Evolutionary conservation across 2,113 vertebrate genomes (phyloP), one percentile per base, ranked within the genome.

Genomic region (Mirounga angustirostris): DNA sequence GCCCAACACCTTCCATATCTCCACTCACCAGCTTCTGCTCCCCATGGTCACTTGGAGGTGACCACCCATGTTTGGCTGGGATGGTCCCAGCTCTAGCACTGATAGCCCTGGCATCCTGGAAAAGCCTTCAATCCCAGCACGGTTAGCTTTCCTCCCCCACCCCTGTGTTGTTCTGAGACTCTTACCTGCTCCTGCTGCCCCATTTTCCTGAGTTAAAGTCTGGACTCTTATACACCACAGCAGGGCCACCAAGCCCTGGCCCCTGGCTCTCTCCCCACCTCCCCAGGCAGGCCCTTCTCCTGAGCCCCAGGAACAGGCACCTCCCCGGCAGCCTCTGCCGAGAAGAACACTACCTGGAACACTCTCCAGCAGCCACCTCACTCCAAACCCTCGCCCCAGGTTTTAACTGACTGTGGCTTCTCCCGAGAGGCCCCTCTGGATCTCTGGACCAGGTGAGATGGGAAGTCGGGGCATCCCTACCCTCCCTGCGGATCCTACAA

Each of bases 1-100:
- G 21, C 22, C 58, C 50, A 2, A 4, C 40, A 40, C 8, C 19
- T 33, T 40, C 50, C 26, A 1, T 9, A 3, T 59, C 6, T 7
- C 40, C n/a, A 12, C 40, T 19, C 15, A 1, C 43, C 26, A 61
- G 10, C 4, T 19, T 0, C 1, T 33, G 12, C n/a, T 14, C n/a
- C 33, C 43, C 28, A 0, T 0, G 2, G 26, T 56, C 43, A 43
- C 65, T 11, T 0, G 7, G 40, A 79, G 36, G 59, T 36, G 54
- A 69, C 61, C 28, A 21, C 52, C 36, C 19, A 0, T 15, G 3
- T 11, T 52, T 52, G 18, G 63, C 63, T 30, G 19, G 3, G 18
- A 16, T 19, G 19, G 43, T 54, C 46, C 56, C 24, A 85, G 33
- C 21, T 22, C 63, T 73, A 92, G 43, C 67, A n/a, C 28, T 6